These are phyloP conservation scores for Plebejus argus DNA, from an alignment of 2,888 invertebrate species.

Conservation along the genomic window DNA sequence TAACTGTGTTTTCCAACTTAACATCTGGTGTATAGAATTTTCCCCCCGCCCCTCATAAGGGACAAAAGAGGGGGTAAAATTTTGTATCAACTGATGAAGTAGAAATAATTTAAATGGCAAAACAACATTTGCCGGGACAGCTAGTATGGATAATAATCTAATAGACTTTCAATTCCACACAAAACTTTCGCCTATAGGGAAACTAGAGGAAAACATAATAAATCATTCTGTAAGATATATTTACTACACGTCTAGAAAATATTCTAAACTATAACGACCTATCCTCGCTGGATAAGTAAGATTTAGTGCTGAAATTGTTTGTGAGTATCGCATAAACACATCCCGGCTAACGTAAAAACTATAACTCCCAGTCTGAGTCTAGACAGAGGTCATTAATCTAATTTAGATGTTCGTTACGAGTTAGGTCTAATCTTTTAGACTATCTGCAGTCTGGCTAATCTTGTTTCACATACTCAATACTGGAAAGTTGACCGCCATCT, in stretches of 20 bases:
- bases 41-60: no score
- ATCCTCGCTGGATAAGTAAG: conserved; percentile 34
- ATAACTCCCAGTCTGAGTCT: conserved; percentile 34
- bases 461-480: conserved; percentile 19
- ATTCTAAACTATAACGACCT: conserved; percentile 31
- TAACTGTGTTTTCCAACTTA: no score
- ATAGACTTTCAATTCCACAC: background rate
- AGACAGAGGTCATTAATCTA: conserved; percentile 35
- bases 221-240: conserved; percentile 21
- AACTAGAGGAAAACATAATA: background rate
- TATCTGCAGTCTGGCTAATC: conserved; percentile 5
- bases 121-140: no score
- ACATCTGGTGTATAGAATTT: no score
- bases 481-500: background rate
- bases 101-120: no score
- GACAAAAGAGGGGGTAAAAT: no score
- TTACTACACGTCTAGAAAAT: conserved; percentile 25
- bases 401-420: conserved; percentile 33
- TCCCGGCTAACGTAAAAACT: conserved; percentile 32
- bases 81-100: no score
- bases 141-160: background rate
- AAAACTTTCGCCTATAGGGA: background rate
- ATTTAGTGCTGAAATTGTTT: conserved; percentile 34
- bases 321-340: conserved; percentile 33
- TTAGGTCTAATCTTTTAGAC: conserved; percentile 24